Percentiles rank a stretch among this genome's conserved stretches.
Evolutionary conservation across 1,140 invertebrate genomes (phyloP).

Genomic region (Drosophila pruinosa): DNA sequence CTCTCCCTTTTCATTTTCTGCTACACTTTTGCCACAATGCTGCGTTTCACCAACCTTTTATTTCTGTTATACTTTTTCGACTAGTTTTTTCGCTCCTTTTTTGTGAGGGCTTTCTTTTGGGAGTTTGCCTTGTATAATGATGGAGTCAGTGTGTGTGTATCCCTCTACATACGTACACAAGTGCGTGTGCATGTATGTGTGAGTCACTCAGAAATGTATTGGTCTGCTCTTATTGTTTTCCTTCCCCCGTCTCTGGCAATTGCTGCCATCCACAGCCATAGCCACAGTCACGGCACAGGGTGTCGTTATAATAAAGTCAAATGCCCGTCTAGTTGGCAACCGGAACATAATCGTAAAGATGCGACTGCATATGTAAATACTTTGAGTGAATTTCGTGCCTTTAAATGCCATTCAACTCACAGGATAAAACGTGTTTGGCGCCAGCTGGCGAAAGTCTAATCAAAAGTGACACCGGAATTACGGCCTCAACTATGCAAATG

Average conservation of each 20-base stretch:
- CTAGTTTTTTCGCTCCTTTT: slow-evolving; percentile 13
- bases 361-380: slow-evolving; percentile 43
- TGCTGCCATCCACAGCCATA: background rate
- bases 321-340: slow-evolving; percentile 16
- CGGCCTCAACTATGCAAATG: slow-evolving; percentile 16
- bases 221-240: slow-evolving; percentile 46
- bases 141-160: background rate
- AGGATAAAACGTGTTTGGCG: background rate
- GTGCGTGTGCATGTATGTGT: slow-evolving; percentile 10
- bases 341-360: slow-evolving; percentile 29
- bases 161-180: background rate
- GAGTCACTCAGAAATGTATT: slow-evolving; percentile 60
- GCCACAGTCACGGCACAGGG: slow-evolving; percentile 24
- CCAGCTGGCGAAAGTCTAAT: slow-evolving; percentile 31
- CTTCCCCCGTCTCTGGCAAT: background rate
- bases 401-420: slow-evolving; percentile 16
- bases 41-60: background rate
- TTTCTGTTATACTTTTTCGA: slow-evolving; percentile 44
- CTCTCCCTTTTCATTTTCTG: background rate
- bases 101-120: slow-evolving; percentile 40
- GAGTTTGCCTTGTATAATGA: slow-evolving; percentile 41
- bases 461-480: slow-evolving; percentile 1
- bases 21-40: slow-evolving; percentile 24
- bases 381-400: slow-evolving; percentile 8
- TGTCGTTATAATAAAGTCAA: slow-evolving; percentile 49